Percentiles rank a stretch among this genome's conserved stretches.
Evolutionary conservation across 2,113 vertebrate species (phyloP).

Genomic region (Stictonetta naevosa): DNA sequence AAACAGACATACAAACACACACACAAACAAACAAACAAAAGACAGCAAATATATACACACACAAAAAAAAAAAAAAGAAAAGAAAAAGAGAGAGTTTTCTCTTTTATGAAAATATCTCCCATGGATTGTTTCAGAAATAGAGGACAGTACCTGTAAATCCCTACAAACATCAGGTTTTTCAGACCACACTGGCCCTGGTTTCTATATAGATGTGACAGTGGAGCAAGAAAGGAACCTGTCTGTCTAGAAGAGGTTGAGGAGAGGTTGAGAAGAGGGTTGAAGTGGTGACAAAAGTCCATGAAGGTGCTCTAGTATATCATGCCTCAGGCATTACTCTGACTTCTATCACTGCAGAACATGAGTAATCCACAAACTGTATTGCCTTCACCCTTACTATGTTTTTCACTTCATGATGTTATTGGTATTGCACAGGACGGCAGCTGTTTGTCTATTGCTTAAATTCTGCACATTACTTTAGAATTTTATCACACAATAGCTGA

Average conservation of each 20-base stretch:
- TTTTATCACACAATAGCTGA: not conserved
- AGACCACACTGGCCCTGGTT: not conserved
- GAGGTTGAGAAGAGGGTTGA: not conserved
- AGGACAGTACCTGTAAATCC: not conserved
- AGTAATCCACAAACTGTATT: not conserved
- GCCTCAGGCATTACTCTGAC: not conserved
- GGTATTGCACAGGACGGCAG: not conserved
- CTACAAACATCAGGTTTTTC: not conserved
- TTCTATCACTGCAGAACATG: not conserved
- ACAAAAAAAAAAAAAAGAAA: not conserved
- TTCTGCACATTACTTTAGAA: not conserved
- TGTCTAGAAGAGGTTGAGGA: not conserved
- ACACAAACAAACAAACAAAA: not conserved
- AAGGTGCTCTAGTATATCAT: not conserved
- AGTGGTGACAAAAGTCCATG: not conserved
- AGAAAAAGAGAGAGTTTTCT: not conserved
- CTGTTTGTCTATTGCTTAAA: accelerated
- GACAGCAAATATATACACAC: too few species aligned
- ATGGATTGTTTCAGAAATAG: not conserved
- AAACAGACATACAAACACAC: not conserved
- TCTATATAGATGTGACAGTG: not conserved
- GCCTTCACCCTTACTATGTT: not conserved
- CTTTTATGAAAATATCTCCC: not conserved
- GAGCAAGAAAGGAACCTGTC: not conserved
- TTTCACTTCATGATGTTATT: not conserved